Evolutionary conservation across 2,113 vertebrate species (phyloP).

Genomic region (Calonectris borealis): DNA sequence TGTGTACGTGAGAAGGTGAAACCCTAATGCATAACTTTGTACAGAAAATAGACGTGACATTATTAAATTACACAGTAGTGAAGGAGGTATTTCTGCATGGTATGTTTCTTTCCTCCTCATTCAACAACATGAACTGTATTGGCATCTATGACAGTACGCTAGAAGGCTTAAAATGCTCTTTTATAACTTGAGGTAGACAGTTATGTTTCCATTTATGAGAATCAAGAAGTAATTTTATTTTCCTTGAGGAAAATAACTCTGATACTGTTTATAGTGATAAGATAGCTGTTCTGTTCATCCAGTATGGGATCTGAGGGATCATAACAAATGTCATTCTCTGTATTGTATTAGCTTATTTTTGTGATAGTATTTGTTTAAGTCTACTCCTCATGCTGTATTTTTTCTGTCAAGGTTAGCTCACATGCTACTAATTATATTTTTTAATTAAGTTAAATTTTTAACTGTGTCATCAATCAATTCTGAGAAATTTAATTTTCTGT

Average conservation of each 20-base stretch:
- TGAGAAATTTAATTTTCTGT: conserved; percentile 53
- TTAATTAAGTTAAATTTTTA: conserved; percentile 45
- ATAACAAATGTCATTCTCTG: neutral
- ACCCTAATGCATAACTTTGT: neutral
- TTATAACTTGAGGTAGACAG: neutral
- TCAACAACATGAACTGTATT: neutral
- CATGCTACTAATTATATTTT: neutral
- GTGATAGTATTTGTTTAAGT: neutral
- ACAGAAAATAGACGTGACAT: neutral
- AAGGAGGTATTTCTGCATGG: neutral
- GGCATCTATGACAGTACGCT: neutral
- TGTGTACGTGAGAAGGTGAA: neutral
- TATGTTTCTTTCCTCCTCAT: neutral
- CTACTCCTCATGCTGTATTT: neutral
- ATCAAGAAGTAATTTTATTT: neutral
- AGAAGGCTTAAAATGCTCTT: neutral
- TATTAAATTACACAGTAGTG: neutral
- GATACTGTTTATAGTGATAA: neutral
- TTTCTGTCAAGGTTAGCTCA: conserved; percentile 25
- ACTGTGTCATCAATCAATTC: conserved; percentile 41
- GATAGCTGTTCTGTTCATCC: neutral
- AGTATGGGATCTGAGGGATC: neutral
- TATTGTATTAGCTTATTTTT: neutral
- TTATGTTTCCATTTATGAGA: neutral
- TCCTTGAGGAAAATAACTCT: neutral